phyloP scores from a whole-genome alignment of 2,113 vertebrate species.

The Myotis brandtii region DNA sequence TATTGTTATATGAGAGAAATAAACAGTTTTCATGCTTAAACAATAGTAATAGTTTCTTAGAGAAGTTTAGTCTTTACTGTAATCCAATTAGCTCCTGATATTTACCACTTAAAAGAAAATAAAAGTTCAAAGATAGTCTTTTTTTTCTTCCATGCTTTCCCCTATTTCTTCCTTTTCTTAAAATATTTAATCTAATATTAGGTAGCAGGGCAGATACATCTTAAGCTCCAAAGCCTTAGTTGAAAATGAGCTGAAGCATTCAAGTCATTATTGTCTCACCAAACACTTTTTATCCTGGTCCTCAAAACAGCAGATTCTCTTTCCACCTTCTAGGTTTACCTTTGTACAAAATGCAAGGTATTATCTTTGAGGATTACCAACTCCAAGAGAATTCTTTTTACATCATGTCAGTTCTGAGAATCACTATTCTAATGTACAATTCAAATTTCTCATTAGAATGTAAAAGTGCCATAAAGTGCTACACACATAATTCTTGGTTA shows the following conservation, averaged over 20 bases:
- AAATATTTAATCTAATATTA: not conserved
- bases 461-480: not conserved
- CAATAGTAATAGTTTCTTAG: not conserved
- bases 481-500: not conserved
- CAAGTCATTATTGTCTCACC: not conserved
- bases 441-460: constrained; percentile 40
- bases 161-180: not conserved
- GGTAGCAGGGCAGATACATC: not conserved
- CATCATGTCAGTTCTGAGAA: not conserved
- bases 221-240: not conserved
- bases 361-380: constrained; percentile 21
- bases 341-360: not conserved
- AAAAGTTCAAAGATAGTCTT: not conserved
- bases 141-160: not conserved
- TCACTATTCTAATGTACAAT: not conserved
- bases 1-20: not conserved
- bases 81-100: constrained; percentile 14
- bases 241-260: not conserved
- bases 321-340: not conserved
- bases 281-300: not conserved
- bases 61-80: not conserved
- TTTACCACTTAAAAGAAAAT: constrained; percentile 4
- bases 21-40: constrained; percentile 13
- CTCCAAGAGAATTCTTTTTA: not conserved
- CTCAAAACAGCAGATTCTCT: not conserved